Evolutionary conservation across 2,797 vertebrate species (phyloP).

Genomic region (Odontamblyopus rebecca): DNA sequence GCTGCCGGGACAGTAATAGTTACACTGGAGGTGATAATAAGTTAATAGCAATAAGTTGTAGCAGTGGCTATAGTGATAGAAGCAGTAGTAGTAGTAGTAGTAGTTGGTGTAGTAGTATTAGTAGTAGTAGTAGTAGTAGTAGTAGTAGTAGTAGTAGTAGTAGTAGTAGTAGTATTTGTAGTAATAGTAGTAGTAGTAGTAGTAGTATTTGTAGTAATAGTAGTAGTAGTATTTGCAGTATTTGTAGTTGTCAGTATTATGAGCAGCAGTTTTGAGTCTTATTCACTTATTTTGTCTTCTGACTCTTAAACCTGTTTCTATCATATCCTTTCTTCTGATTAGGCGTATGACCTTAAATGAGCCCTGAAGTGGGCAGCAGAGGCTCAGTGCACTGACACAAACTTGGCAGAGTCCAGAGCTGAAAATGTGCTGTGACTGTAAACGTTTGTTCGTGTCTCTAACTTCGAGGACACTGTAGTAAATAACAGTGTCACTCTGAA

Average conservation of each 20-base stretch:
- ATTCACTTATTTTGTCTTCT: neutral
- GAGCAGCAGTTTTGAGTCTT: neutral
- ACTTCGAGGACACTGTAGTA: neutral
- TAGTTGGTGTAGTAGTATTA: too few relatives aligned
- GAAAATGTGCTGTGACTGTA: conserved; percentile 14
- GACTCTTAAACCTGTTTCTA: neutral
- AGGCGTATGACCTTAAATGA: neutral
- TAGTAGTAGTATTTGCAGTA: too few relatives aligned
- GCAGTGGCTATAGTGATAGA: too few relatives aligned
- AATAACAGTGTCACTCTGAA: neutral
- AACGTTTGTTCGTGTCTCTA: conserved; percentile 2
- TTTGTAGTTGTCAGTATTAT: neutral
- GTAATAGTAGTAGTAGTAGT: too few relatives aligned
- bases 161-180: too few relatives aligned
- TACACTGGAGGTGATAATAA: too few relatives aligned
- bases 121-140: too few relatives aligned
- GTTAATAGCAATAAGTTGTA: too few relatives aligned
- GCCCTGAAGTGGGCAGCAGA: neutral
- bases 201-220: too few relatives aligned
- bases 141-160: too few relatives aligned
- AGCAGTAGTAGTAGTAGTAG: too few relatives aligned
- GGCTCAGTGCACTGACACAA: conserved; percentile 8
- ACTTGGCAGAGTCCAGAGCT: neutral
- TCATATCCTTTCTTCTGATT: neutral
- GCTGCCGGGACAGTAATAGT: too few relatives aligned